phyloP scores from a whole-genome alignment of 2,888 invertebrate species.

The Apotomis betuletana region DNA sequence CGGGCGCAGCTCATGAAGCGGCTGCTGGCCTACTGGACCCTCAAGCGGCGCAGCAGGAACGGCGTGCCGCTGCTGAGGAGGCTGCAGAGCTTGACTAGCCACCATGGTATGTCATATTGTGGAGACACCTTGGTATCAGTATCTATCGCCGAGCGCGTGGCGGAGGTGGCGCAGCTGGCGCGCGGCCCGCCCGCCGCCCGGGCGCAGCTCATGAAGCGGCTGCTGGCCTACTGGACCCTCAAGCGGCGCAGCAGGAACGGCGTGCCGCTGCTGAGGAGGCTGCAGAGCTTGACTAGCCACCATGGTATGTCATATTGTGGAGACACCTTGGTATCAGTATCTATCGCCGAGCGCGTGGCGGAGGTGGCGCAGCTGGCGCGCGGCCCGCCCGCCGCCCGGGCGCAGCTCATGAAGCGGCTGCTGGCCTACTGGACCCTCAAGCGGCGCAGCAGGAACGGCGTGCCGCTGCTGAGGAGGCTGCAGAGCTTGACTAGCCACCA shows the following conservation, averaged over 20 bases:
- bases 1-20: slow-evolving; percentile 94
- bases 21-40: slow-evolving; percentile 97
- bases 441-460: no score
- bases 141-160: slow-evolving; percentile 86
- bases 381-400: no score
- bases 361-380: no score
- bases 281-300: slow-evolving; percentile 62
- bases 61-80: slow-evolving; percentile 96
- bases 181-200: slow-evolving; percentile 86
- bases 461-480: no score
- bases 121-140: no score
- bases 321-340: no score
- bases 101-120: slow-evolving; percentile 55
- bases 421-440: no score
- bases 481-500: no score
- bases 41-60: slow-evolving; percentile 96
- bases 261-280: slow-evolving; percentile 93
- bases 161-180: slow-evolving; percentile 92
- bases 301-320: slow-evolving; percentile 54
- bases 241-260: slow-evolving; percentile 98
- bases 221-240: slow-evolving; percentile 98
- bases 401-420: no score
- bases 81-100: slow-evolving; percentile 61
- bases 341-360: no score
- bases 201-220: slow-evolving; percentile 92